Percentiles rank a stretch among this genome's conserved stretches.
phyloP scores from a whole-genome alignment of 2,113 vertebrate species.

The Pygoscelis antarcticus region DNA sequence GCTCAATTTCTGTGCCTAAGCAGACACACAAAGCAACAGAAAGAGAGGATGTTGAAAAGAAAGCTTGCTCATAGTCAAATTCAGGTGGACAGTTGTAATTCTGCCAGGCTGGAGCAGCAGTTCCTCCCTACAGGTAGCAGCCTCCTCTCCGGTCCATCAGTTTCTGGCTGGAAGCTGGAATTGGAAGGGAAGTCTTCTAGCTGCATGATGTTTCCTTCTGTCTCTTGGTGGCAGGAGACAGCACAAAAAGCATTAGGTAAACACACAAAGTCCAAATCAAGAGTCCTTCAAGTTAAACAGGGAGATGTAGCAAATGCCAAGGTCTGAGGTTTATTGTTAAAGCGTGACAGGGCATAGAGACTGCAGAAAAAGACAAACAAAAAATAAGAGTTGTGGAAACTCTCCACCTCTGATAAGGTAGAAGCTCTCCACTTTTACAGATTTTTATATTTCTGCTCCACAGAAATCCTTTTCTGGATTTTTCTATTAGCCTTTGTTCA shows the following conservation, averaged over 20 bases:
- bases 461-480: not conserved
- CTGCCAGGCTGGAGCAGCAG: not conserved
- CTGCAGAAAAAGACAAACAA: not conserved
- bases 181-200: not conserved
- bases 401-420: not conserved
- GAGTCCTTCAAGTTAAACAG: not conserved
- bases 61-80: not conserved
- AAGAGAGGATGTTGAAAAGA: not conserved
- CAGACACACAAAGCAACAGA: not conserved
- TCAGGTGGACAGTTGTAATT: not conserved
- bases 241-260: not conserved
- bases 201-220: not conserved
- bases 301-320: not conserved
- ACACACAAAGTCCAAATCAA: not conserved
- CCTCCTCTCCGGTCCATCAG: not conserved
- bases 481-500: not conserved
- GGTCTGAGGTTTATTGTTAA: not conserved
- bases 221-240: not conserved
- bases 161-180: not conserved
- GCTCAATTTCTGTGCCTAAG: not conserved
- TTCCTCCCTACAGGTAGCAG: not conserved
- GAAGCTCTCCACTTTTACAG: not conserved
- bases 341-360: not conserved
- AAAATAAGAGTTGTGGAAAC: not conserved
- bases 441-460: not conserved